A percentile compares a stretch with the other conserved stretches of the same genome.
phyloP scores from a whole-genome alignment of 2,888 invertebrate genomes.

The Harpalus rufipes region DNA sequence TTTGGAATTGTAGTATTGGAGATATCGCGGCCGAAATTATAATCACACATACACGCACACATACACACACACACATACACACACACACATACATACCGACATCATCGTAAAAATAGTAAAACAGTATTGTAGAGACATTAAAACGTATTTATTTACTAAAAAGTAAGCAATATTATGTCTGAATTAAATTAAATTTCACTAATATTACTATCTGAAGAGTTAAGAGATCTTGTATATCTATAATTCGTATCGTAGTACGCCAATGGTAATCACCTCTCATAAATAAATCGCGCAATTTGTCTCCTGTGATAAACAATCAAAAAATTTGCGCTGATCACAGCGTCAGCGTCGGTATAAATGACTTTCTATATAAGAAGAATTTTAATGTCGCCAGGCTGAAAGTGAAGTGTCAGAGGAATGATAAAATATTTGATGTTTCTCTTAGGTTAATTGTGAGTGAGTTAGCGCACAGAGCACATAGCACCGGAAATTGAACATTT shows the following conservation, averaged over 20 bases:
- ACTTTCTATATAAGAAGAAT: slow-evolving; percentile 60
- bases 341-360: slow-evolving; percentile 44
- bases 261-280: neutral
- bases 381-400: slow-evolving; percentile 52
- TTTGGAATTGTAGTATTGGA: too few species aligned
- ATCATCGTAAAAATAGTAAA: too few species aligned
- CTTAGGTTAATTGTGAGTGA: slow-evolving; percentile 57
- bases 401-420: slow-evolving; percentile 59
- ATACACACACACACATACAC: too few species aligned
- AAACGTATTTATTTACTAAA: too few species aligned
- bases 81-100: too few species aligned
- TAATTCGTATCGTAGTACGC: neutral
- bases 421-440: slow-evolving; percentile 60
- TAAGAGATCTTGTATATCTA: too few species aligned
- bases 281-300: slow-evolving; percentile 33
- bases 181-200: too few species aligned
- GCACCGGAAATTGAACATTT: slow-evolving; percentile 63
- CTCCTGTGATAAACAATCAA: slow-evolving; percentile 48
- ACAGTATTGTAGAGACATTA: too few species aligned
- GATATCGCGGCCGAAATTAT: too few species aligned
- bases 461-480: slow-evolving; percentile 48
- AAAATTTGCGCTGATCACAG: slow-evolving; percentile 24
- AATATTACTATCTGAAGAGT: too few species aligned
- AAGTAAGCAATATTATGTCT: too few species aligned
- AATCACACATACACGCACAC: too few species aligned